Conservation (phyloP, 2,888 invertebrate species). For the Oxycera nigricornis region DNA sequence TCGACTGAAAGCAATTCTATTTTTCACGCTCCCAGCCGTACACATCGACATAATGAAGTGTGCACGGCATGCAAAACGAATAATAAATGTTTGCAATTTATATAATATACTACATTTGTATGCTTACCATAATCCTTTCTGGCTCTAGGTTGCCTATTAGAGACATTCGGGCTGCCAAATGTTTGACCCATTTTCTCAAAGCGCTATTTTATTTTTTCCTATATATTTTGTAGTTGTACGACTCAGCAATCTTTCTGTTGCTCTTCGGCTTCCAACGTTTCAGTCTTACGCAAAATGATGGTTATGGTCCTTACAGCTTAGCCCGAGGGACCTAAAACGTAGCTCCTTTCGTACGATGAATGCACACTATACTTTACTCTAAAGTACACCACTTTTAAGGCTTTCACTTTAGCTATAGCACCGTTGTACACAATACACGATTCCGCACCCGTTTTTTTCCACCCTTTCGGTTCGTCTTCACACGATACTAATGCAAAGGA, state of each 20-base stretch:
- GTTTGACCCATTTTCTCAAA: constrained; percentile 49
- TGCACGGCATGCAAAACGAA: not conserved
- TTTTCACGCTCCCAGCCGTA: too few species aligned
- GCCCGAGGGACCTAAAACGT: not conserved
- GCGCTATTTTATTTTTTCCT: constrained; percentile 20
- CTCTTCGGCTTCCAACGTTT: not conserved
- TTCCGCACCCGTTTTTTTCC: not conserved
- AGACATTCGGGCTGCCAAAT: constrained; percentile 49
- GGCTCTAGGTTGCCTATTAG: constrained; percentile 47
- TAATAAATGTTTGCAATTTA: constrained; percentile 19
- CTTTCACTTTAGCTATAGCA: not conserved
- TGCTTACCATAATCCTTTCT: constrained; percentile 50
- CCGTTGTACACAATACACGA: too few species aligned
- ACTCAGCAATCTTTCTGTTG: not conserved
- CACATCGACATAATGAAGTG: too few species aligned
- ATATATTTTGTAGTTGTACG: not conserved
- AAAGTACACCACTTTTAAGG: constrained; percentile 8
- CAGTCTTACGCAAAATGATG: not conserved
- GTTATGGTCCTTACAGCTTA: not conserved
- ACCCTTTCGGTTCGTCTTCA: not conserved
- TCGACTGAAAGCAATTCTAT: too few species aligned
- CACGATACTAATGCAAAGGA: not conserved
- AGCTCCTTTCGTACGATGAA: not conserved
- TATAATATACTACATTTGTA: constrained; percentile 15
- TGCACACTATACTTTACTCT: not conserved